Evolutionary conservation across 2,797 vertebrate genomes (phyloP).

Genomic region (Phataginus tetradactyla): DNA sequence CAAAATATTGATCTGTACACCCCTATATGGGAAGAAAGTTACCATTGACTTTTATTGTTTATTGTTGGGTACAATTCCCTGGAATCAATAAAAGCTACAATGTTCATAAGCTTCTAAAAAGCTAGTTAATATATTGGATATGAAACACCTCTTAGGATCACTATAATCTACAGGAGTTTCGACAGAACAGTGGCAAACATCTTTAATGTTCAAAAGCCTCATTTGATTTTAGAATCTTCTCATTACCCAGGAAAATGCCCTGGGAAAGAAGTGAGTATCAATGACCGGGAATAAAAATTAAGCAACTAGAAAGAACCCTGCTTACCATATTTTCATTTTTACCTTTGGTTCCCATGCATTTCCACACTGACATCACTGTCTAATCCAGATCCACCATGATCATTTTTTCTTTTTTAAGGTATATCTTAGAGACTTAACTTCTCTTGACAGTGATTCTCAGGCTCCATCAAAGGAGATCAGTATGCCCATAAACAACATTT

Average conservation of each 20-base stretch:
- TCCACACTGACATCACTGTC: neutral
- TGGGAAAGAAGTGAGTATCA: slow-evolving; percentile 33
- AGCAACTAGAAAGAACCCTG: neutral
- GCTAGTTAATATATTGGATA: slow-evolving; percentile 67
- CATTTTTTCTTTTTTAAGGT: neutral
- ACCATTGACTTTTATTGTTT: slow-evolving; percentile 73
- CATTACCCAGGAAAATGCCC: slow-evolving; percentile 51
- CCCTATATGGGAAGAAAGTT: slow-evolving; percentile 66
- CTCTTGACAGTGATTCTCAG: neutral
- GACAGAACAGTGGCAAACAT: slow-evolving; percentile 43
- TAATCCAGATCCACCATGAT: neutral
- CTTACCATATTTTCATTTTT: neutral
- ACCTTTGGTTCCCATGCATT: neutral
- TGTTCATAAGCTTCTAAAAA: slow-evolving; percentile 77
- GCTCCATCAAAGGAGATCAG: neutral
- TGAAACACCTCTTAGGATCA: slow-evolving; percentile 66
- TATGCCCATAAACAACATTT: slow-evolving; percentile 54
- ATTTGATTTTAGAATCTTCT: slow-evolving; percentile 68
- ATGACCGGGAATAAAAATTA: slow-evolving; percentile 49
- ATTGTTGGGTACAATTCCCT: slow-evolving; percentile 70
- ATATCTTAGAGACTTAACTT: neutral
- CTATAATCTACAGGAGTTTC: slow-evolving; percentile 65
- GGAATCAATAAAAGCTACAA: slow-evolving; percentile 78
- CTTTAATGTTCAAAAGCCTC: slow-evolving; percentile 58
- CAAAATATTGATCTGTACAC: slow-evolving; percentile 72